Evolutionary conservation across 2,113 vertebrate species (phyloP).

Genomic region (Himantopus leucocephalus): DNA sequence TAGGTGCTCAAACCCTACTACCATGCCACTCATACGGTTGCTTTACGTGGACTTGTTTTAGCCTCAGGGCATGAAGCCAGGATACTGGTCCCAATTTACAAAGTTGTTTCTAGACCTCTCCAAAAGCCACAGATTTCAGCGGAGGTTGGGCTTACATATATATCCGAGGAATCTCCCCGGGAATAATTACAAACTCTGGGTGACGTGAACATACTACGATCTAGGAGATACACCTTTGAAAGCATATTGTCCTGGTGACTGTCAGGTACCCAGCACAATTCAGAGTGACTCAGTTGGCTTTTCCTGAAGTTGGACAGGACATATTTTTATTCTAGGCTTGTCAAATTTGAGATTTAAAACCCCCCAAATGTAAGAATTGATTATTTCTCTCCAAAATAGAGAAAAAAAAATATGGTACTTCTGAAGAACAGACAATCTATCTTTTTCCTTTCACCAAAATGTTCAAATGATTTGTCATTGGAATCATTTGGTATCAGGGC

Average conservation of each 20-base stretch:
- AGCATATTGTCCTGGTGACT: neutral
- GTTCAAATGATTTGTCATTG: neutral
- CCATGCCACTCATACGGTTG: fast-evolving
- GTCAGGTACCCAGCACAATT: neutral
- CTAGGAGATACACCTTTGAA: neutral
- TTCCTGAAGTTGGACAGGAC: neutral
- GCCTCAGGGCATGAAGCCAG: neutral
- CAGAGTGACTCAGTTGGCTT: neutral
- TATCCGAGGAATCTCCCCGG: neutral
- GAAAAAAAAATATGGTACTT: neutral
- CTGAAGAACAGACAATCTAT: neutral
- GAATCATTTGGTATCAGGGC: neutral
- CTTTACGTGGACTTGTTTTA: neutral
- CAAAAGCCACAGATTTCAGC: neutral
- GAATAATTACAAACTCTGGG: neutral
- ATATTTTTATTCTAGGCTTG: neutral
- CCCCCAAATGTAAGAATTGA: neutral
- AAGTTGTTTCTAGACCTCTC: neutral
- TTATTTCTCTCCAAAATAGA: neutral
- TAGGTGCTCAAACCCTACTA: neutral
- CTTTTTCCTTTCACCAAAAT: neutral
- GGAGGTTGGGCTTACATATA: neutral
- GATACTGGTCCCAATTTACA: fast-evolving
- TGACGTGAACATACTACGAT: neutral
- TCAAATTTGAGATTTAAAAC: neutral